These are phyloP conservation scores for Notamacropus eugenii DNA, from an alignment of 2,797 vertebrate species.

Conservation along the genomic window DNA sequence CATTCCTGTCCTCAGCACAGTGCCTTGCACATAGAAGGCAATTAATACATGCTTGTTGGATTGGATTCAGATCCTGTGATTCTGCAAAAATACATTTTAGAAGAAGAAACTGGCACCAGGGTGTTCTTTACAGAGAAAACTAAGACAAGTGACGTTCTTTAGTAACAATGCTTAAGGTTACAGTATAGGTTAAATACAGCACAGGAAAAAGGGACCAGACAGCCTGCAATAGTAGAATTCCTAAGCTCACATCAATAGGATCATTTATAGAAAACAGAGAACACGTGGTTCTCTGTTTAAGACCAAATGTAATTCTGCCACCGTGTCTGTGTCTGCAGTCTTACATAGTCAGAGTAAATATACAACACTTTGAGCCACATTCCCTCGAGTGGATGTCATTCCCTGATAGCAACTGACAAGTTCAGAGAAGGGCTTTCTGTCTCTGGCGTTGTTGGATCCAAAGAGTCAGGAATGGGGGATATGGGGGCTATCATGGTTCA, in stretches of 20 bases:
- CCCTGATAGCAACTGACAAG: slow-evolving; percentile 39
- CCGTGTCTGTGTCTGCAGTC: slow-evolving; percentile 11
- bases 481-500: background rate
- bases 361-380: slow-evolving; percentile 23
- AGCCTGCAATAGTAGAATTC: slow-evolving; percentile 51
- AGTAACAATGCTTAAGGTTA: slow-evolving; percentile 40
- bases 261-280: slow-evolving; percentile 59
- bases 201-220: background rate
- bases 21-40: background rate
- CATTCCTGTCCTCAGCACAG: background rate
- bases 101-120: background rate
- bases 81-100: background rate
- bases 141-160: slow-evolving; percentile 37
- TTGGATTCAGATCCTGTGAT: background rate
- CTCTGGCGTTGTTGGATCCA: slow-evolving; percentile 16
- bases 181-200: slow-evolving; percentile 50
- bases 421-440: slow-evolving; percentile 28
- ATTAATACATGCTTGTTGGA: background rate
- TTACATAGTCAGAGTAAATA: slow-evolving; percentile 58
- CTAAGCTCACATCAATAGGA: slow-evolving; percentile 60
- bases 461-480: background rate
- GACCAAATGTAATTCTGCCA: background rate
- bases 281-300: slow-evolving; percentile 39
- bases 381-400: slow-evolving; percentile 15
- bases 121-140: slow-evolving; percentile 28